A percentile compares a stretch with the other conserved stretches of the same genome.
Evolutionary conservation across 2,888 invertebrate species (phyloP).

Genomic region (Entomobrya proxima): DNA sequence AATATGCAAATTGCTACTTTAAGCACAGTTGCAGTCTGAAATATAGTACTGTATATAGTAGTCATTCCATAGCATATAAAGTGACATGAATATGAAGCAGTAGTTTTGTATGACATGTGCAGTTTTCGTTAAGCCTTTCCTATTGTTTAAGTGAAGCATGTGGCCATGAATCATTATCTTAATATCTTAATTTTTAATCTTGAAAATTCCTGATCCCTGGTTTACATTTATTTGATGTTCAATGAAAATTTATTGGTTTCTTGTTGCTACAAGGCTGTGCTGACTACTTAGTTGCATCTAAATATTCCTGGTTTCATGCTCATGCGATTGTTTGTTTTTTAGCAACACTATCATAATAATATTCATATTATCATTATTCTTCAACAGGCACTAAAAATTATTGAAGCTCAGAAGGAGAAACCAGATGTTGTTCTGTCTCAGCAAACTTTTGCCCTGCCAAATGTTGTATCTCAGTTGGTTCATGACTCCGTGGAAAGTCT

Average conservation of each 20-base stretch:
- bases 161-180: neutral
- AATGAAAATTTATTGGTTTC: slow-evolving; percentile 31
- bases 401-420: slow-evolving; percentile 85
- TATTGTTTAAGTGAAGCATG: neutral
- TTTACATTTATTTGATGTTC: neutral
- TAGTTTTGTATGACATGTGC: no score
- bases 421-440: slow-evolving; percentile 74
- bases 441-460: slow-evolving; percentile 75
- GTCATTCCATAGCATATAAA: no score
- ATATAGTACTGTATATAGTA: no score
- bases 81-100: no score
- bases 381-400: slow-evolving; percentile 79
- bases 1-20: no score
- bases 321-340: slow-evolving; percentile 19
- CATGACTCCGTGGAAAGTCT: slow-evolving; percentile 78
- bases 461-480: slow-evolving; percentile 73
- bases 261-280: neutral
- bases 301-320: neutral
- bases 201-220: neutral
- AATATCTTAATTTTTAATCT: neutral
- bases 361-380: slow-evolving; percentile 24
- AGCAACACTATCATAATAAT: neutral
- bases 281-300: neutral
- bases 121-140: neutral
- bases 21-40: no score